phyloP scores from a whole-genome alignment of 1,140 invertebrate species.

The Meloidogyne exigua region DNA sequence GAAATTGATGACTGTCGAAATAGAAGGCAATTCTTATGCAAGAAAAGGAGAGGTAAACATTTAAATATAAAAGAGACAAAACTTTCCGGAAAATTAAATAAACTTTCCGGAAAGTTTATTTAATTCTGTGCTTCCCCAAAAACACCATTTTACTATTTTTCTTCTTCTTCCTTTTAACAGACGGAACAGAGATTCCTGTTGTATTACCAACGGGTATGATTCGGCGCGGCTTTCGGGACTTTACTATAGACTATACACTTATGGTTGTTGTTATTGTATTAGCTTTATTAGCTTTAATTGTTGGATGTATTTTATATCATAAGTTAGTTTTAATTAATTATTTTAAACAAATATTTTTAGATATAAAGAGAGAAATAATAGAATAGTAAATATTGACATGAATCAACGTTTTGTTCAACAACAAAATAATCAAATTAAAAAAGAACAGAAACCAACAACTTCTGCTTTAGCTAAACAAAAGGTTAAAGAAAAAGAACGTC shows the following conservation, averaged over 20 bases:
- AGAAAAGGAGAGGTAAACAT: conserved; percentile 22
- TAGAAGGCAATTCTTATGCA: conserved; percentile 30
- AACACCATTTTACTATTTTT: background rate
- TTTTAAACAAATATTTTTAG: background rate
- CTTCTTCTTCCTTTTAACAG: background rate
- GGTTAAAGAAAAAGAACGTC: background rate
- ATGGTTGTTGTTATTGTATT: conserved; percentile 18
- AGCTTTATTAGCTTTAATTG: conserved; percentile 14
- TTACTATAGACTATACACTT: conserved; percentile 28
- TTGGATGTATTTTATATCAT: conserved; percentile 22
- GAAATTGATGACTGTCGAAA: conserved; percentile 43
- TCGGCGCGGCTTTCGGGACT: conserved; percentile 21
- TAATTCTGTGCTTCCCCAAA: background rate
- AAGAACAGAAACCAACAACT: background rate
- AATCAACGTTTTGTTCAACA: conserved; percentile 21
- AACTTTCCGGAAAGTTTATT: background rate
- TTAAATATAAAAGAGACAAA: background rate
- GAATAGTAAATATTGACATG: conserved; percentile 19
- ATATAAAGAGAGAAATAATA: conserved; percentile 21
- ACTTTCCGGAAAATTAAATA: background rate
- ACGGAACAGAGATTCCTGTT: conserved; percentile 17
- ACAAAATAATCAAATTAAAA: background rate
- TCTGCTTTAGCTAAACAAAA: conserved; percentile 7
- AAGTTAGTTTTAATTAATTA: background rate
- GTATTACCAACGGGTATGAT: conserved; percentile 17